phyloP scores from a whole-genome alignment of 2,888 invertebrate species.

The Euspilapteryx auroguttella region DNA sequence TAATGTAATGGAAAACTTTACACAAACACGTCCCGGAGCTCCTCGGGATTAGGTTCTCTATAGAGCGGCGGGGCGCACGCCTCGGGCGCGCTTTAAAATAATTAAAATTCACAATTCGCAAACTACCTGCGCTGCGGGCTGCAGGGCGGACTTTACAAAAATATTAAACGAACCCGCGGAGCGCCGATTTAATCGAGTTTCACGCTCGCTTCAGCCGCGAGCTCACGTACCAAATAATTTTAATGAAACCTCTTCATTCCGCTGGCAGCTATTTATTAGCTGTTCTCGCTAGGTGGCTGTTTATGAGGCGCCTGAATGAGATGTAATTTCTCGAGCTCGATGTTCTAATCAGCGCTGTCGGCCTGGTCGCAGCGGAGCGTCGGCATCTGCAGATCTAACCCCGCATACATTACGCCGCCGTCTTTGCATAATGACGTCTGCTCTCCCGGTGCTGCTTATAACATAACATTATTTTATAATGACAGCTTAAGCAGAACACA shows the following conservation, averaged over 20 bases:
- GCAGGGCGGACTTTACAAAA: constrained; percentile 6
- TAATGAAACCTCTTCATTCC: constrained; percentile 14
- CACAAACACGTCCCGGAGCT: constrained; percentile 23
- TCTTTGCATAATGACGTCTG: too few species aligned
- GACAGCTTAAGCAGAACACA: too few species aligned
- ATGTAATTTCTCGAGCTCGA: constrained; percentile 9
- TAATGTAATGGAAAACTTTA: constrained; percentile 50
- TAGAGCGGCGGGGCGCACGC: constrained; percentile 1
- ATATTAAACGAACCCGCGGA: constrained; percentile 9
- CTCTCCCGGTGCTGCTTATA: too few species aligned
- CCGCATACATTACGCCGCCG: too few species aligned
- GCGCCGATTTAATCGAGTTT: constrained; percentile 20
- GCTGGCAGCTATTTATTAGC: constrained; percentile 13
- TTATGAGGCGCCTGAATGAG: constrained; percentile 12
- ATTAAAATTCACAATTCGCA: constrained; percentile 35
- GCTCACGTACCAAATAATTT: constrained; percentile 8
- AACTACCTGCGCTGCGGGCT: constrained; percentile 8
- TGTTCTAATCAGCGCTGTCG: constrained; percentile 16
- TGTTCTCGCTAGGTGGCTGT: constrained; percentile 12
- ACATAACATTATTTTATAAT: too few species aligned
- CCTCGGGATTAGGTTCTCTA: not conserved
- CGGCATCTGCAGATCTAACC: too few species aligned
- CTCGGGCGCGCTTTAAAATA: constrained; percentile 18
- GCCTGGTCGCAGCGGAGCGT: too few species aligned
- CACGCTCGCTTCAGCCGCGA: constrained; percentile 3